Evolutionary conservation across 1,140 invertebrate species (phyloP).

Genomic region (Drosophila pseudoananassae): DNA sequence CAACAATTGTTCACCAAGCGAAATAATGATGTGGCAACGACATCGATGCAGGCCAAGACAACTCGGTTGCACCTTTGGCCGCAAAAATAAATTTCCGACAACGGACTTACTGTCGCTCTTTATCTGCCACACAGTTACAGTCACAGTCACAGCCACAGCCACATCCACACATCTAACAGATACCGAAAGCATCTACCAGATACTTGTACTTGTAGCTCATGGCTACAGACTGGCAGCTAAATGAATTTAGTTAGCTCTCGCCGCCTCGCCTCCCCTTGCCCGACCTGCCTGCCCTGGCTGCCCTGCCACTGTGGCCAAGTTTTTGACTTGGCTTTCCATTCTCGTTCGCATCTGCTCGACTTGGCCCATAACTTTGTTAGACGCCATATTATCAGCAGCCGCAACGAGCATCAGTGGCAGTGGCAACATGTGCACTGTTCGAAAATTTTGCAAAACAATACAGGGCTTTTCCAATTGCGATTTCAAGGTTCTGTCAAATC

Average conservation of each 20-base stretch:
- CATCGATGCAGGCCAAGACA: constrained; percentile 45
- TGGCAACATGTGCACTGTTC: constrained; percentile 11
- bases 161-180: not conserved
- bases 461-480: no score
- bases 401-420: constrained; percentile 24
- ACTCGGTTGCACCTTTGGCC: constrained; percentile 53
- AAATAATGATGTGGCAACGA: constrained; percentile 66
- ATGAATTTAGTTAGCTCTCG: constrained; percentile 57
- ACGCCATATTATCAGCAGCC: constrained; percentile 50
- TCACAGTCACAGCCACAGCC: not conserved
- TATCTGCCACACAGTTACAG: not conserved
- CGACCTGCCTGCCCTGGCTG: not conserved
- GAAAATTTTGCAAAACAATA: not conserved
- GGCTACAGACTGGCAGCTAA: constrained; percentile 40
- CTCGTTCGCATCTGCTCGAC: constrained; percentile 42
- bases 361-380: constrained; percentile 56
- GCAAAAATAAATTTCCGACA: constrained; percentile 47
- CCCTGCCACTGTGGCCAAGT: constrained; percentile 34
- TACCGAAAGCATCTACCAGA: constrained; percentile 2
- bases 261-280: not conserved
- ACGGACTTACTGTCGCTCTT: constrained; percentile 9
- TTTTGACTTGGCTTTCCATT: constrained; percentile 53
- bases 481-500: no score
- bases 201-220: constrained; percentile 1
- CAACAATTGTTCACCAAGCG: constrained; percentile 51